Percentiles rank a stretch among this genome's conserved stretches.
Evolutionary conservation across 2,888 invertebrate species (phyloP).

Genomic region (Catonia carolina): DNA sequence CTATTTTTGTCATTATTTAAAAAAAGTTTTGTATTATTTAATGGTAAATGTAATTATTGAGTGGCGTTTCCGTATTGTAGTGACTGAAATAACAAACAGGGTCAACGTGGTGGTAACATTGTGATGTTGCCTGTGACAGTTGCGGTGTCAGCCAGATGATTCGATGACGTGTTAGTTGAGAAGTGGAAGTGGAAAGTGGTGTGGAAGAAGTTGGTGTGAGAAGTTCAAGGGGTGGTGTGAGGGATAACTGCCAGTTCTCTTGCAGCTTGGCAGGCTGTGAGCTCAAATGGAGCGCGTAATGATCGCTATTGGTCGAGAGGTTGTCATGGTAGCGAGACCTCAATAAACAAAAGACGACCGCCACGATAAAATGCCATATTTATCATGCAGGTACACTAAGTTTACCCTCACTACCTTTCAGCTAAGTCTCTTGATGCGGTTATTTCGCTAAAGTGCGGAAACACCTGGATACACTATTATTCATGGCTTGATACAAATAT

Average conservation of each 20-base stretch:
- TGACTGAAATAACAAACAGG: too few relatives aligned
- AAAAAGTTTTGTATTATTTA: too few relatives aligned
- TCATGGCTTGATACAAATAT: constrained; percentile 4
- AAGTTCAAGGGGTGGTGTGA: too few relatives aligned
- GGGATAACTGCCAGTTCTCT: too few relatives aligned
- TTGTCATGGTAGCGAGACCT: constrained; percentile 21
- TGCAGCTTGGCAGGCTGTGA: constrained; percentile 5
- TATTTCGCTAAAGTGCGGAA: constrained; percentile 15
- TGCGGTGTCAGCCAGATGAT: too few relatives aligned
- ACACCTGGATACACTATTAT: constrained; percentile 13
- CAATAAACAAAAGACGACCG: constrained; percentile 25
- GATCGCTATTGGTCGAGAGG: constrained; percentile 23
- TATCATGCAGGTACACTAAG: constrained; percentile 11
- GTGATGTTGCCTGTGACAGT: too few relatives aligned
- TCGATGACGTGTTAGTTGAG: too few relatives aligned
- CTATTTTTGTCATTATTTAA: too few relatives aligned
- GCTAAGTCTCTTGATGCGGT: not conserved
- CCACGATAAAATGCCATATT: constrained; percentile 22
- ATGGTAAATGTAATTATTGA: too few relatives aligned
- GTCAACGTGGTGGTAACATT: too few relatives aligned
- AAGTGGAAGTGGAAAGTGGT: too few relatives aligned
- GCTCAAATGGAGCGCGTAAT: constrained; percentile 22
- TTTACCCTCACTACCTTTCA: not conserved
- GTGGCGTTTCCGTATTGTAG: too few relatives aligned
- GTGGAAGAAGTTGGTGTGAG: not conserved